Base-by-base conservation (phyloP, 2,797 vertebrate genomes). In the Dallia pectoralis region DNA sequence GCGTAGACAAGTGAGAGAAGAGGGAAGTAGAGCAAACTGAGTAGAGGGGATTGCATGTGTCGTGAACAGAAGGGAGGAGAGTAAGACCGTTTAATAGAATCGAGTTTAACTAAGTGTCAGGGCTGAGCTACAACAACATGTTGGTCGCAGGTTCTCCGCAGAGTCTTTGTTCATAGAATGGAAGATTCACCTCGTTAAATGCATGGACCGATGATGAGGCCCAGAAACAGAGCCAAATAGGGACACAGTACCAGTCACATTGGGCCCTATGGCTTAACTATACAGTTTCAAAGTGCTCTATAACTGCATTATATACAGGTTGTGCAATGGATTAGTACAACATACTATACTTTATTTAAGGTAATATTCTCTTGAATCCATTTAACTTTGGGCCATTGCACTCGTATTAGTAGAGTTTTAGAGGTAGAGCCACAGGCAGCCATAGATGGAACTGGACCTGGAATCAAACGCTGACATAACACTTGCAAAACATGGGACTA, bases 401-500 rank as follows among this genome's bases (percentile, higher is more conserved):
- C 36, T 7, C 1, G 11, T 7, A 12, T 12, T 44, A 44, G 40
- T 44, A 44, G 40, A 44, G 40, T 11, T 59, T 32, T 19, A 22
- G 9, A 40, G 30, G 61, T 62, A 16, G 27, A 32, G 61, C 61
- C 29, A 30, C 25, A 29, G 61, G 61, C 4, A 25, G 29, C 29
- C 18, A 27, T 62, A n/a, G n/a, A n/a, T n/a, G n/a, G n/a, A n/a
- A n/a, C n/a, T n/a, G n/a, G n/a, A n/a, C 25, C 30, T 33, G 51
- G 27, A 69, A 51, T 30, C 32, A 40, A 70, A 40, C 4, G 53
- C 32, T 70, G 51, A 70, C 69, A 59, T 15, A 61, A 61, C 53
- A 70, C 32, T 59, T 70, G 15, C 36, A 1, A 19, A 59, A n/a
- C 51, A 2, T 15, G 33, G 12, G 67, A 68, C 22, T 70, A 44